Evolutionary conservation across 1,140 invertebrate genomes (phyloP).

Genomic region (Oscheius sp.): DNA sequence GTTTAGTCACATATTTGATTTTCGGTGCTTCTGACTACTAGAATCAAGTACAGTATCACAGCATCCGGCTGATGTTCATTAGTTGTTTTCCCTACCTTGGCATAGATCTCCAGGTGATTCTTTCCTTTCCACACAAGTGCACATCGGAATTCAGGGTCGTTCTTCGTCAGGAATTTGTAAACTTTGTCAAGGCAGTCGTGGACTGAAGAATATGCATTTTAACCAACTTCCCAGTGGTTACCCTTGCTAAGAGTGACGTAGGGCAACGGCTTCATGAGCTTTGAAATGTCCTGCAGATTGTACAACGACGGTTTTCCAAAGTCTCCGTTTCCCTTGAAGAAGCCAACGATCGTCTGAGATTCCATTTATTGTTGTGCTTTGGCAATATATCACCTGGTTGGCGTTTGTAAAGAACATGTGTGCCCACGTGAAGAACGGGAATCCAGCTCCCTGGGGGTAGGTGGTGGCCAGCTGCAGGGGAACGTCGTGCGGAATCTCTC

Average conservation of each 20-base stretch:
- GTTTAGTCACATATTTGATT: too few species aligned
- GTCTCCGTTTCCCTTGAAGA: conserved; percentile 61
- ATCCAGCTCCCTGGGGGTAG: conserved; percentile 58
- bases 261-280: conserved; percentile 59
- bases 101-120: conserved; percentile 44
- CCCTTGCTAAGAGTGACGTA: conserved; percentile 56
- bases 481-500: conserved; percentile 47
- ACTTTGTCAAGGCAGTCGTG: conserved; percentile 60
- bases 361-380: background rate
- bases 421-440: conserved; percentile 60
- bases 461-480: conserved; percentile 59
- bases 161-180: conserved; percentile 52
- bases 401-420: conserved; percentile 57
- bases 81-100: conserved; percentile 28
- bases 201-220: conserved; percentile 37
- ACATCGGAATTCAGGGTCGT: conserved; percentile 53
- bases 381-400: conserved; percentile 42
- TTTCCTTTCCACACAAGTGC: conserved; percentile 59
- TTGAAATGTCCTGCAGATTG: conserved; percentile 52
- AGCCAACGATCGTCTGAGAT: conserved; percentile 56
- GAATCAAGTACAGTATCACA: too few species aligned
- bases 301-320: conserved; percentile 56
- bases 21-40: too few species aligned
- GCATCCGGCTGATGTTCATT: too few species aligned
- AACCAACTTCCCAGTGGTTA: conserved; percentile 2